Conservation (phyloP, 2,888 invertebrate species). For the Cataglyphis albicans region DNA sequence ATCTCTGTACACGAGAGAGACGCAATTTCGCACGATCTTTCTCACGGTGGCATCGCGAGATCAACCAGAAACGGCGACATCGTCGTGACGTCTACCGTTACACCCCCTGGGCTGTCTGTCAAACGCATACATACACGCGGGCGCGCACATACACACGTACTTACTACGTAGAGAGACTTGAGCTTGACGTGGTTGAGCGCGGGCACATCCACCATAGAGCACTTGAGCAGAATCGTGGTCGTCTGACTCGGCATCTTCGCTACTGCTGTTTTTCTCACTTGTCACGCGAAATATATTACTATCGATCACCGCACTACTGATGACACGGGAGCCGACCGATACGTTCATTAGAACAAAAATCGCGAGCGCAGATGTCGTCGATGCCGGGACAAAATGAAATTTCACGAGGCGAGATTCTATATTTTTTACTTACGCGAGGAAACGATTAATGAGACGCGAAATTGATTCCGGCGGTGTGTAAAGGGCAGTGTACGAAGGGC, state of each 20-base stretch:
- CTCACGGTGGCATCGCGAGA: constrained; percentile 54
- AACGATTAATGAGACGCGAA: neutral
- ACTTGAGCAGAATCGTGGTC: constrained; percentile 84
- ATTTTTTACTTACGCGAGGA: neutral
- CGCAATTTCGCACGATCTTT: constrained; percentile 7
- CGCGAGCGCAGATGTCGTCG: neutral
- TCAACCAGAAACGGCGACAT: constrained; percentile 57
- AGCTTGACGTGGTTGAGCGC: constrained; percentile 84
- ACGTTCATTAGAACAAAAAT: constrained; percentile 67
- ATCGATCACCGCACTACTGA: constrained; percentile 64
- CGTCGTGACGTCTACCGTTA: constrained; percentile 66
- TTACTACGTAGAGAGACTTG: constrained; percentile 82
- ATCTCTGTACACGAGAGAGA: constrained; percentile 32
- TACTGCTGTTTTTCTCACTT: constrained; percentile 52
- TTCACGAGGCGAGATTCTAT: neutral
- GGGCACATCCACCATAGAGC: constrained; percentile 85
- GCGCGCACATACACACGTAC: constrained; percentile 64
- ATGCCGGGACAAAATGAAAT: neutral
- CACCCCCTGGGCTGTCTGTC: constrained; percentile 60
- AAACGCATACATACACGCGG: constrained; percentile 14
- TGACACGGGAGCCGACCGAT: constrained; percentile 52
- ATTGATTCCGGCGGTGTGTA: neutral
- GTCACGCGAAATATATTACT: constrained; percentile 60
- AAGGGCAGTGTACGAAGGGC: constrained; percentile 4
- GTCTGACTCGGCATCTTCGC: constrained; percentile 84